Base-by-base conservation (phyloP, 1,140 invertebrate species). In the Colletes latitarsis region DNA sequence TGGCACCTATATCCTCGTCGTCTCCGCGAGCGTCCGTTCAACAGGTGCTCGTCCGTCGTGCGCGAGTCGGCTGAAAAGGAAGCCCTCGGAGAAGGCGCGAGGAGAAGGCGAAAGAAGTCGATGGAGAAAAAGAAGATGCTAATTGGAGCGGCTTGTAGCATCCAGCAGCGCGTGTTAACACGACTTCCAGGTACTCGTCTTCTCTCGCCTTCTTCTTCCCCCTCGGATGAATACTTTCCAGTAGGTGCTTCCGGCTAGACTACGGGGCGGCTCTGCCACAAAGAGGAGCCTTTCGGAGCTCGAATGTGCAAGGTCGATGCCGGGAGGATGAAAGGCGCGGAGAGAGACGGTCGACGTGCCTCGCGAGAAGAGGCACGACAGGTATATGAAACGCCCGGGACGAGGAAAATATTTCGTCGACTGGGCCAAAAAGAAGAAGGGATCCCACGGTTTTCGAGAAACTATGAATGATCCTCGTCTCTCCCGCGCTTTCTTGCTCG, bases 111-210 rank as follows among this genome's bases (percentile, higher is more conserved):
- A 82, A 84, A 84, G 55, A 84, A 88, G 81, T 86, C 77, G 79
- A 82, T 78, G 82, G 71, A 80, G 82, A 84, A 83, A 85, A 86
- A 82, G 81, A 85, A 83, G 77, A 85, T 88, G 89, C 88, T 90
- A 90, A 90, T 90, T 90, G 85, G 87, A 90, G 86, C 87, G 81
- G 85, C 88, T 83, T 87, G 85, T 87, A 89, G 84, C 82, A 82
- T 86, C 85, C 88, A 88, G 82, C 86, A 79, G 83, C 86, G 85
- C 86, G 82, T 85, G 85, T 86, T 88, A 89, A 88, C 84, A 89
- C 79, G 76, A 83, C 81, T 88, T 88, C 82, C 87, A 87, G 83
- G 85, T 88, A 88, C 72, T 85, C 73, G 43, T 63, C 64, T 60
- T 77, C 55, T 83, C 55, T 67, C 68, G 30, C 73, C 57, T 76